Conservation (phyloP, 2,797 vertebrate genomes). For the Etheostoma nigrum region DNA sequence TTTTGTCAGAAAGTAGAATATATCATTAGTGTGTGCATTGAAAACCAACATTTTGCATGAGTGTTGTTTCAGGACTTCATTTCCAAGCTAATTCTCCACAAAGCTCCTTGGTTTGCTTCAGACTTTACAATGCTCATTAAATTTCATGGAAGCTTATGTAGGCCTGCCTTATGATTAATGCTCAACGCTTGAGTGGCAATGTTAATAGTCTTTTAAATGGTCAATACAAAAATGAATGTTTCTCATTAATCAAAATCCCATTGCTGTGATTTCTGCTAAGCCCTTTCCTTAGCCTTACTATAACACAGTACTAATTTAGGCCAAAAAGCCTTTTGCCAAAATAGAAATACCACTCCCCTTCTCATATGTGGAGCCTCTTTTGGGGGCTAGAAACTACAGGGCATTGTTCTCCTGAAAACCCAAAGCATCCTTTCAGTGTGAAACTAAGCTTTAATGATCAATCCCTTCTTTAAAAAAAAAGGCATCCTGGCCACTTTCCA, state of each 20-base stretch:
- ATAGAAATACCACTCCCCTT: conserved; percentile 30
- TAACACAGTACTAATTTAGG: conserved; percentile 39
- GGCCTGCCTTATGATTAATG: conserved; percentile 82
- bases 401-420: conserved; percentile 22
- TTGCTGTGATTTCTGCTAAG: conserved; percentile 68
- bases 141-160: conserved; percentile 84
- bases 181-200: conserved; percentile 81
- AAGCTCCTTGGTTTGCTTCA: conserved; percentile 58
- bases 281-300: conserved; percentile 37
- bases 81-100: conserved; percentile 58
- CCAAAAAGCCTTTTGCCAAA: conserved; percentile 37
- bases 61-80: conserved; percentile 68
- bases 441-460: conserved; percentile 36
- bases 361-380: conserved; percentile 15
- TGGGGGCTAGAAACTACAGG: conserved; percentile 1
- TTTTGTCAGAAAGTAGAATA: background rate
- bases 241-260: conserved; percentile 80
- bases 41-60: conserved; percentile 50
- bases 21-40: conserved; percentile 41
- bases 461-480: background rate
- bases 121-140: conserved; percentile 81
- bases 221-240: conserved; percentile 83
- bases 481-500: conserved; percentile 9
- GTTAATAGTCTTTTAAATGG: conserved; percentile 85
- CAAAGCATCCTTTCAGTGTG: conserved; percentile 7